Conservation (phyloP, 2,888 invertebrate species). For the Galerucella pusilla region DNA sequence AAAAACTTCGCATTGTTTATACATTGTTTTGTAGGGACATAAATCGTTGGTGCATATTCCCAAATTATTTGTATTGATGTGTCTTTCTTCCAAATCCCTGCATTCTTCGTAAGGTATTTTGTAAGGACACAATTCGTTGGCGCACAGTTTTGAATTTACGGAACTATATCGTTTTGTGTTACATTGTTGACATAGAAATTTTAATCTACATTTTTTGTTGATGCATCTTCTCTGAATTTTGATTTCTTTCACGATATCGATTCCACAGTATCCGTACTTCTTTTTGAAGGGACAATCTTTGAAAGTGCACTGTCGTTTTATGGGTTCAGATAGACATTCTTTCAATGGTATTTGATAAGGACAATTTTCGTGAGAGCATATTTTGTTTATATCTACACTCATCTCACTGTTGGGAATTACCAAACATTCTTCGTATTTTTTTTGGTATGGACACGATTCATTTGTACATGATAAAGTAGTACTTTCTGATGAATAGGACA, state of each 20-base stretch:
- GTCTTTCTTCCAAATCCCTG: background rate
- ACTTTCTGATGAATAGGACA: background rate
- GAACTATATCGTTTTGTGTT: background rate
- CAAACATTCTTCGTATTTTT: conserved; percentile 3
- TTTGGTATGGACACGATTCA: conserved; percentile 2
- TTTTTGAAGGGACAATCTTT: background rate
- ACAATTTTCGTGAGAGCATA: background rate
- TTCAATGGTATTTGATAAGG: background rate
- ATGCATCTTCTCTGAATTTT: background rate
- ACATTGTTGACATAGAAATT: background rate
- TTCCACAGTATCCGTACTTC: background rate
- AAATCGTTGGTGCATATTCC: background rate
- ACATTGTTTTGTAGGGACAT: background rate
- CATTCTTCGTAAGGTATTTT: background rate
- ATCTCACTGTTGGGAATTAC: background rate
- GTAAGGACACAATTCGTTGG: background rate
- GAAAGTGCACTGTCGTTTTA: background rate
- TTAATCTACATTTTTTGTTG: background rate
- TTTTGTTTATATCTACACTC: background rate
- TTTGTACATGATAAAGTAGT: background rate
- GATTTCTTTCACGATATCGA: background rate
- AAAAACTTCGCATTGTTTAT: background rate
- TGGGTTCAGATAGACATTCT: background rate
- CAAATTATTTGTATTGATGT: background rate
- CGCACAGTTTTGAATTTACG: background rate